phyloP scores from a whole-genome alignment of 2,888 invertebrate species.

The Pegoplata infirma region DNA sequence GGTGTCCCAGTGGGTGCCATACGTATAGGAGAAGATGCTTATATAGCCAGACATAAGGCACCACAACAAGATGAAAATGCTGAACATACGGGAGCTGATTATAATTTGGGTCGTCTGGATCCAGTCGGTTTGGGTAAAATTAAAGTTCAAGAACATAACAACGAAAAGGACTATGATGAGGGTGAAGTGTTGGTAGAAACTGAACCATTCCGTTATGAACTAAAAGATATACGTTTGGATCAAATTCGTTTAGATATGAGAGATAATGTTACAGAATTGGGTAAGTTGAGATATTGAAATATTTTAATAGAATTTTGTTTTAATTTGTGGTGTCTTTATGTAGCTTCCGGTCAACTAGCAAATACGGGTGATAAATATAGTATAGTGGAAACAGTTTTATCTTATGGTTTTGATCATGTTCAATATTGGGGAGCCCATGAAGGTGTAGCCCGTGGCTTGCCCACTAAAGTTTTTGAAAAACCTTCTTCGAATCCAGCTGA shows the following conservation, averaged over 20 bases:
- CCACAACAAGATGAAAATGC: conserved; percentile 55
- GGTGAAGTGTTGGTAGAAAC: conserved; percentile 90
- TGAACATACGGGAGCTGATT: conserved; percentile 74
- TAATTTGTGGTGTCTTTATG: conserved; percentile 6
- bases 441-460: conserved; percentile 78
- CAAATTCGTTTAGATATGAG: conserved; percentile 79
- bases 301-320: background rate
- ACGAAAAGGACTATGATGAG: conserved; percentile 80
- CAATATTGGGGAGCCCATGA: conserved; percentile 89
- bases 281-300: conserved; percentile 72
- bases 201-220: conserved; percentile 87
- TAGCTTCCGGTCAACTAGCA: conserved; percentile 76
- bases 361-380: conserved; percentile 81
- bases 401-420: conserved; percentile 84
- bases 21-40: conserved; percentile 79
- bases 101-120: conserved; percentile 84
- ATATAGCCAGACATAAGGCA: conserved; percentile 78
- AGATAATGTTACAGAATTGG: conserved; percentile 80
- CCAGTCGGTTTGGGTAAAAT: conserved; percentile 84
- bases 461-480: conserved; percentile 75
- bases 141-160: conserved; percentile 83
- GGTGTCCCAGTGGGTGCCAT: conserved; percentile 83
- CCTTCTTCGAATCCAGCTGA: conserved; percentile 76
- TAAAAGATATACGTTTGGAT: conserved; percentile 83
- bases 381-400: conserved; percentile 85